A percentile compares a stretch with the other conserved stretches of the same genome.
Conservation (phyloP, 2,888 invertebrate genomes). For the Sphaerophoria taeniata region DNA sequence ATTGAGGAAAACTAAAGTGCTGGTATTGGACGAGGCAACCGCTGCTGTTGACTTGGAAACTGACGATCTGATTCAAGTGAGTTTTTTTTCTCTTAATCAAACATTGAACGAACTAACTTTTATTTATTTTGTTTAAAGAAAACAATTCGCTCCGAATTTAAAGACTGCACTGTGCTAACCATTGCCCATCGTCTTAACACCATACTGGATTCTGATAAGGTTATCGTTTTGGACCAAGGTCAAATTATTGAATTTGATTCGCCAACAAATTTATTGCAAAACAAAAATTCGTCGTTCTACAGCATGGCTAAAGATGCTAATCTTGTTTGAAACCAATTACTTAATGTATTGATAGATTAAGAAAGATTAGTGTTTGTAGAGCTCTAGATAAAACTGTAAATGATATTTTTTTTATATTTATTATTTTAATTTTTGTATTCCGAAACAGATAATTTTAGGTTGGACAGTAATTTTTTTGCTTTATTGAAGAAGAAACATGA, state of each 20-base stretch:
- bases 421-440: no score
- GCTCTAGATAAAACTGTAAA: conserved; percentile 14
- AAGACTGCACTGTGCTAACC: conserved; percentile 93
- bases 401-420: neutral
- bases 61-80: conserved; percentile 92
- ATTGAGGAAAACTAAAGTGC: conserved; percentile 92
- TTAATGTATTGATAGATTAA: neutral
- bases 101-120: neutral
- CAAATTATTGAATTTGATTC: conserved; percentile 90
- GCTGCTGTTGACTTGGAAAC: conserved; percentile 96
- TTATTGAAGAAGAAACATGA: no score
- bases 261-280: conserved; percentile 87
- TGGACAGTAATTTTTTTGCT: no score
- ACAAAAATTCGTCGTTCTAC: conserved; percentile 89
- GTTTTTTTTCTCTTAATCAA: neutral
- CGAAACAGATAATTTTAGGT: no score
- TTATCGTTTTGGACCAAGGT: conserved; percentile 90
- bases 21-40: conserved; percentile 94
- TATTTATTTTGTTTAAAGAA: conserved; percentile 83
- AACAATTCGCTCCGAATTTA: conserved; percentile 94
- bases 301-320: conserved; percentile 94
- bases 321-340: conserved; percentile 83
- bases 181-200: conserved; percentile 97
- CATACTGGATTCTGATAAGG: conserved; percentile 94
- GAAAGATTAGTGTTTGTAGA: neutral